These are phyloP conservation scores for Hirudinaria manillensis DNA, from an alignment of 2,888 invertebrate genomes.

Conservation along the genomic window DNA sequence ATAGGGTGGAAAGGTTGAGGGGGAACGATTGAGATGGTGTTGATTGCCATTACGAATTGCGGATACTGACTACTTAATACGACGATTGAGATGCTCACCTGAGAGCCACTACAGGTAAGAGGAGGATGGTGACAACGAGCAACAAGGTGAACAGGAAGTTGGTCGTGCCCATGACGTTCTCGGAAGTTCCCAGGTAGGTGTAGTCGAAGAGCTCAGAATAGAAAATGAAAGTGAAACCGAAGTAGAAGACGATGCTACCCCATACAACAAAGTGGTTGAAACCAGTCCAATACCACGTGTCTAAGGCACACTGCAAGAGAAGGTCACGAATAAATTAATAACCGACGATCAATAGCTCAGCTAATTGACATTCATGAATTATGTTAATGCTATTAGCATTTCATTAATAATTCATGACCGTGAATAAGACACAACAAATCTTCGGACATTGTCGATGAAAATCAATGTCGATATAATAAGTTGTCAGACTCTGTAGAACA, in stretches of 20 bases:
- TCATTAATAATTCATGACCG: background rate
- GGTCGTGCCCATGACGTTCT: conserved; percentile 67
- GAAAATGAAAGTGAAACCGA: conserved; percentile 80
- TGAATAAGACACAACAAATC: too few relatives aligned
- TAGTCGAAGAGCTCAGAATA: conserved; percentile 69
- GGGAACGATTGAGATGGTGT: background rate
- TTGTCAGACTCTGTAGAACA: too few relatives aligned
- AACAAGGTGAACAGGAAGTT: conserved; percentile 70
- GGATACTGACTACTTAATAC: background rate
- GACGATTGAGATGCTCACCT: background rate
- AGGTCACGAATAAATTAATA: background rate
- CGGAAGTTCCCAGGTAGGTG: conserved; percentile 58
- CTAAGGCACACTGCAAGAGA: conserved; percentile 78
- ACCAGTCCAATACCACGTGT: conserved; percentile 95
- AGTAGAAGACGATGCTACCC: conserved; percentile 92
- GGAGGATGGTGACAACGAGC: conserved; percentile 68
- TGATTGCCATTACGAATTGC: background rate
- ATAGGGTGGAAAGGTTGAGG: conserved; percentile 31
- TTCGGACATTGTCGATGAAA: too few relatives aligned
- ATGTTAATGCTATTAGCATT: background rate
- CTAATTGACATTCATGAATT: background rate
- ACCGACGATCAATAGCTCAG: background rate
- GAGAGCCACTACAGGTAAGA: conserved; percentile 79
- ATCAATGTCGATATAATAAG: too few relatives aligned
- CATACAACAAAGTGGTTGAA: conserved; percentile 95